Evolutionary conservation across 2,888 invertebrate species (phyloP), one percentile per base, ranked within the genome.

Genomic region (Dryomyza anilis): DNA sequence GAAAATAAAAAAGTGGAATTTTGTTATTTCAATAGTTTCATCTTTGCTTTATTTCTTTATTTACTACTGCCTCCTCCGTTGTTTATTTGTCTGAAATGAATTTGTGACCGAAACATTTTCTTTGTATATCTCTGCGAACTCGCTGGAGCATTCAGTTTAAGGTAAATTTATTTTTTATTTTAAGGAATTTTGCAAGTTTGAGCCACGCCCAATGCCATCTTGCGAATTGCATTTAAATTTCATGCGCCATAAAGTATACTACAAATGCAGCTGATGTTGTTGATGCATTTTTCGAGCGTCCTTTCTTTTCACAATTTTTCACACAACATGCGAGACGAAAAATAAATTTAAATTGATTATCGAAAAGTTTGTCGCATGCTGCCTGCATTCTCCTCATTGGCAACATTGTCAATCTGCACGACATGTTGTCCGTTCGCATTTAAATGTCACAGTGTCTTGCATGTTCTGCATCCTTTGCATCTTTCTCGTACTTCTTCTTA

Each of bases 221-320:
- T n/a, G n/a, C n/a, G n/a, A n/a, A n/a, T n/a, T n/a, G 29, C 58
- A 53, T 58, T 64, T 58, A 50, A 58, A 64, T 64, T 64, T 58
- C 64, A 64, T 58, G 64, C 58, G 39, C 58, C 64, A 58, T 64
- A 59, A 64, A 64, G 45, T 58, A 63, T 39, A 50, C 50, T 19
- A 58, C 58, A 55, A 52, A 52, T 58, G 53, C 58, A 64, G 58
- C 56, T 48, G 63, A 25, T 29, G 55, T 3, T 58, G 59, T 16
- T 27, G 43, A n/a, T 25, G 59, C 33, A 43, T n/a, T n/a, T n/a
- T n/a, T n/a, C n/a, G n/a, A 39, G 33, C 30, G 46, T 46, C 29
- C 46, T 46, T 25, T 55, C 21, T 59, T 48, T 45, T n/a, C 48
- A 16, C 39, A 59, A 48, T 30, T 59, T 33, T 14, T 33, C 21